Evolutionary conservation across 2,797 vertebrate species (phyloP).

Genomic region (Pangasius larnaudii): DNA sequence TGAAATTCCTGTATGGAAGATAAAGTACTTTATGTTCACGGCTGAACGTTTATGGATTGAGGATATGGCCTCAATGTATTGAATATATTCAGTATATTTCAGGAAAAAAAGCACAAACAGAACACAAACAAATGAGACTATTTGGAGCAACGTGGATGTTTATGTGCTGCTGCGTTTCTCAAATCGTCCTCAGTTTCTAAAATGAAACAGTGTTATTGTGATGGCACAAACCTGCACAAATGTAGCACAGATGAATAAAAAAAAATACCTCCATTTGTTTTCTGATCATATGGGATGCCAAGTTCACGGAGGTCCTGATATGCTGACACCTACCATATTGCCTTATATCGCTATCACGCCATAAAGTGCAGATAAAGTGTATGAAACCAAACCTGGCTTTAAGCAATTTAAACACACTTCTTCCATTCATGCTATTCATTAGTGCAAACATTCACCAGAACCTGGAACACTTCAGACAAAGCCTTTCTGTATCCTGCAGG

Average conservation of each 20-base stretch:
- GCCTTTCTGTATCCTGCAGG: constrained; percentile 9
- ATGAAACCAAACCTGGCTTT: not conserved
- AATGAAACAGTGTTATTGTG: not conserved
- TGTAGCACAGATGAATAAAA: not conserved
- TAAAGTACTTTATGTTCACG: not conserved
- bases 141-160: not conserved
- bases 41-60: no score
- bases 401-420: not conserved
- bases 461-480: constrained; percentile 29
- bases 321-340: not conserved
- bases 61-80: not conserved
- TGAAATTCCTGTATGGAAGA: no score
- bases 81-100: not conserved
- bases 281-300: not conserved
- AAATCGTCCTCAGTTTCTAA: not conserved
- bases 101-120: not conserved
- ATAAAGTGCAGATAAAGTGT: not conserved
- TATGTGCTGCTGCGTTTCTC: not conserved
- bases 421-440: constrained; percentile 14
- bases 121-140: not conserved
- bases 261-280: not conserved
- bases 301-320: not conserved
- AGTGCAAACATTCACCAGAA: constrained; percentile 42
- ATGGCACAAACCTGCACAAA: no score
- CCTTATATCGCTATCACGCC: not conserved